Percentiles rank a stretch among this genome's conserved stretches.
phyloP scores from a whole-genome alignment of 2,888 invertebrate species.

The Epicampocera succincta region DNA sequence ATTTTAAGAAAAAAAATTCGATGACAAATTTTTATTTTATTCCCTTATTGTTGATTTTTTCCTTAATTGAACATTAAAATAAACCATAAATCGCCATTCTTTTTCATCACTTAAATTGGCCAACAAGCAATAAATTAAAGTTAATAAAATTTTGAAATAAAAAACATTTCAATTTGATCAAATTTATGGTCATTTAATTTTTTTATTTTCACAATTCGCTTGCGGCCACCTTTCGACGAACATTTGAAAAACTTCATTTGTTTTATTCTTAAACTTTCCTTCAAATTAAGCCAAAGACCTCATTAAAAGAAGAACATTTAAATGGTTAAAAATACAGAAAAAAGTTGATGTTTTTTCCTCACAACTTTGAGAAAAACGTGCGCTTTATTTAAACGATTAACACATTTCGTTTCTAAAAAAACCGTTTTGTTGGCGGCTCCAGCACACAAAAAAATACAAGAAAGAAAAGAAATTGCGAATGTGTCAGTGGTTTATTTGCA shows the following conservation, averaged over 20 bases:
- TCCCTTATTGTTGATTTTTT: too few relatives aligned
- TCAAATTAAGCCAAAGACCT: slow-evolving; percentile 47
- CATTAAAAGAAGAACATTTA: slow-evolving; percentile 44
- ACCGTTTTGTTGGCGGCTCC: slow-evolving; percentile 21
- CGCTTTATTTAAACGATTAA: slow-evolving; percentile 32
- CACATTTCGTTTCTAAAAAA: slow-evolving; percentile 26
- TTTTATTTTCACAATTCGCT: not conserved
- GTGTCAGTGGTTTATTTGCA: slow-evolving; percentile 20
- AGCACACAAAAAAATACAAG: not conserved
- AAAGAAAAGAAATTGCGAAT: not conserved
- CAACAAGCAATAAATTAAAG: too few relatives aligned
- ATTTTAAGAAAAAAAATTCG: too few relatives aligned
- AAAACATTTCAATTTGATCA: too few relatives aligned
- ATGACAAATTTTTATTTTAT: too few relatives aligned
- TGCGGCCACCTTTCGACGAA: not conserved
- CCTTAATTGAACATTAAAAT: too few relatives aligned
- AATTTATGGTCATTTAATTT: not conserved
- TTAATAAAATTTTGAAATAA: too few relatives aligned
- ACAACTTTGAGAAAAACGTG: slow-evolving; percentile 33
- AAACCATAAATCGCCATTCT: too few relatives aligned
- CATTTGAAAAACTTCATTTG: not conserved
- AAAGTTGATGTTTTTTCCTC: not conserved
- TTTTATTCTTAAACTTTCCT: not conserved
- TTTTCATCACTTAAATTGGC: too few relatives aligned
- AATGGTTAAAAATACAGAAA: slow-evolving; percentile 18